Conservation (phyloP, 2,113 vertebrate genomes). For the Coturnix japonica region DNA sequence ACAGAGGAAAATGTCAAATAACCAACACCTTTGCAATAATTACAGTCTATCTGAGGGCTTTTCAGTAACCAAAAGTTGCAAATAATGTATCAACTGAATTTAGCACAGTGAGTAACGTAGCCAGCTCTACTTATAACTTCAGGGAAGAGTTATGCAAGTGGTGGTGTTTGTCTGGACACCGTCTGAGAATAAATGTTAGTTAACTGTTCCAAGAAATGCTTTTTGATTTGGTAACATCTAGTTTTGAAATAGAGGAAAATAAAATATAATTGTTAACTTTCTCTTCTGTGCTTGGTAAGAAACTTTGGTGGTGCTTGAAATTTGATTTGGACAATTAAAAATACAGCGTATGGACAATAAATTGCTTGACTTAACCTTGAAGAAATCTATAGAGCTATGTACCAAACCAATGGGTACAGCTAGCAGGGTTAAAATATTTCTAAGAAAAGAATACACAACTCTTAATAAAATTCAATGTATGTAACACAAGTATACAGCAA, state of each 20-base stretch:
- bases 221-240: neutral
- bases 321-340: neutral
- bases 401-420: neutral
- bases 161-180: neutral
- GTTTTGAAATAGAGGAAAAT: neutral
- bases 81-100: neutral
- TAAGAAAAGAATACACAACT: neutral
- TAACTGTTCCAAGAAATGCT: neutral
- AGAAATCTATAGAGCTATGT: neutral
- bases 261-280: neutral
- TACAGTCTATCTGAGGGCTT: neutral
- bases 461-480: neutral
- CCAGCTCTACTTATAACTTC: neutral
- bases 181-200: neutral
- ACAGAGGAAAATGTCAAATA: neutral
- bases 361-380: neutral
- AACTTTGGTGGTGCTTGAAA: neutral
- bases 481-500: neutral
- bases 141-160: neutral
- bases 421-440: neutral
- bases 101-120: neutral
- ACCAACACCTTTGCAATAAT: neutral
- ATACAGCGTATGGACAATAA: neutral
- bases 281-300: neutral
- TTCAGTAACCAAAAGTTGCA: neutral